Evolutionary conservation across 2,888 invertebrate genomes (phyloP), one percentile per base, ranked within the genome.

Genomic region (Ichneumoninae sp.): DNA sequence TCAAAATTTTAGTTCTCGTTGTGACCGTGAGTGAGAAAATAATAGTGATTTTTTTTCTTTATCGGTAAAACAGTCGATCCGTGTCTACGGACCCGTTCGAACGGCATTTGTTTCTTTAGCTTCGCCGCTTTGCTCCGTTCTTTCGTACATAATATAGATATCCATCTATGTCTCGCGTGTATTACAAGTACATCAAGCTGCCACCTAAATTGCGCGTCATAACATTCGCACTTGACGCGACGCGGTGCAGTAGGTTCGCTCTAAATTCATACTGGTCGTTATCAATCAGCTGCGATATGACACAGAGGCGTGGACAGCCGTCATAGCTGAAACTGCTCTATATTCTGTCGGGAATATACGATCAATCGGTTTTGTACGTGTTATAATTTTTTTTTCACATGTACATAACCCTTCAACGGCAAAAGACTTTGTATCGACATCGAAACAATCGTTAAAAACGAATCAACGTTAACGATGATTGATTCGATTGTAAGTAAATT

Each of bases 191-290:
- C 52, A 73, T 73, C 26, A 52, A 73, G 57, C 57, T 26, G 26
- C 26, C 26, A 4, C 22, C 26, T 57, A 73, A 73, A 73, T 73
- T 69, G 36, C 44, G 22, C 57, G 57, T n/a, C 57, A 57, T 57
- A 65, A 69, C 40, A 70, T 50, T 66, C 22, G 8, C 50, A 52
- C 74, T 52, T 26, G 22, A 40, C 50, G 68, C 52, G 68, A 69
- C 68, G 36, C n/a, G 8, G 10, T 44, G 57, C 54, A 22, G 66
- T 78, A 71, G 19, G 54, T 77, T 68, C 66, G 52, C 40, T 79
- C 79, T 74, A 74, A 79, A 78, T 83, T 83, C 79, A 79, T 79
- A 57, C 73, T 52, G 54, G 60, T 69, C 63, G 74, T 83, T 74
- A 83, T 79, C 69, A 74, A 83, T 83, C 73, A 79, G 63, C 69